Percentiles rank a stretch among this genome's conserved stretches.
phyloP scores from a whole-genome alignment of 1,140 invertebrate species.

The Orussus abietinus region DNA sequence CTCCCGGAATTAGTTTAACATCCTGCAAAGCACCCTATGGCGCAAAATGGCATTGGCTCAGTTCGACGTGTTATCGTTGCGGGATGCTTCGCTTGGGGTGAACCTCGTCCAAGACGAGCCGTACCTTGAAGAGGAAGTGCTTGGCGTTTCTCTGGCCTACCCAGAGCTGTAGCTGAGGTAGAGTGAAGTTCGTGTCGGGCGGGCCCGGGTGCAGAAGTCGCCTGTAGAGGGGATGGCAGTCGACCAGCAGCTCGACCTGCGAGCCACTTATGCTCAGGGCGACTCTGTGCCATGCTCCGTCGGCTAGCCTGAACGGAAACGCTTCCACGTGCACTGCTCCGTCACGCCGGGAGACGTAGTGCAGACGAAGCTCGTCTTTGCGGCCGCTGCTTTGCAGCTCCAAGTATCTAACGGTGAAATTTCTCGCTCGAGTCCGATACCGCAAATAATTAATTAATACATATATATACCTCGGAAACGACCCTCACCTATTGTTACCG shows the following conservation, averaged over 20 bases:
- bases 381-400: constrained; percentile 87
- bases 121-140: constrained; percentile 85
- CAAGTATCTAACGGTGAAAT: constrained; percentile 68
- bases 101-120: constrained; percentile 10
- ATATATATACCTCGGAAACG: too few relatives aligned
- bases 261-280: constrained; percentile 77
- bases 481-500: constrained; percentile 66
- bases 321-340: constrained; percentile 71
- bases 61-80: constrained; percentile 13
- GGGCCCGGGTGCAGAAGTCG: constrained; percentile 60
- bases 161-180: constrained; percentile 73
- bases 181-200: constrained; percentile 71
- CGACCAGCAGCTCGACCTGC: constrained; percentile 77
- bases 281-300: constrained; percentile 81
- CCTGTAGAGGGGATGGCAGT: constrained; percentile 81
- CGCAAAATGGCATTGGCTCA: constrained; percentile 21
- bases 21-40: constrained; percentile 82
- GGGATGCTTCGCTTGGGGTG: background rate
- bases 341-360: constrained; percentile 65
- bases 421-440: too few relatives aligned
- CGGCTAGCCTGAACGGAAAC: constrained; percentile 81
- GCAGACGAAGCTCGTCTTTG: constrained; percentile 76
- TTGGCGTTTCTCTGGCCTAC: constrained; percentile 81
- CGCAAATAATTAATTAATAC: too few relatives aligned
- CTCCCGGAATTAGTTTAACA: constrained; percentile 76